phyloP scores from a whole-genome alignment of 2,113 vertebrate genomes.

The Megaceryle maxima region DNA sequence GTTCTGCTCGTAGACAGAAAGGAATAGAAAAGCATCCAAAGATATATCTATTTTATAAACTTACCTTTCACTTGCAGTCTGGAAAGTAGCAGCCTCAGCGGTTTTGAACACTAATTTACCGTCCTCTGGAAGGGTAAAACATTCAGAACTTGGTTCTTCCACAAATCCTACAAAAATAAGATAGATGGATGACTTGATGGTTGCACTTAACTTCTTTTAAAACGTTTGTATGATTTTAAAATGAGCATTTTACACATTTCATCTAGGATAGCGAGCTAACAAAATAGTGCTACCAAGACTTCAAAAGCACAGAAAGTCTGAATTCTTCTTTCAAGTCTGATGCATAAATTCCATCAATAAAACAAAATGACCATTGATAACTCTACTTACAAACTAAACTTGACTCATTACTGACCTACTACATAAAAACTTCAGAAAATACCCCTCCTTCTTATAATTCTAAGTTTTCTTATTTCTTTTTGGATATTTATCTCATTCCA shows the following conservation, averaged over 20 bases:
- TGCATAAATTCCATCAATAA: background rate
- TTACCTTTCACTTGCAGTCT: constrained; percentile 48
- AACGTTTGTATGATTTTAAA: background rate
- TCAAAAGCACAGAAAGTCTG: background rate
- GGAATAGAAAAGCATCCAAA: background rate
- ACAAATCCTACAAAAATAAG: constrained; percentile 16
- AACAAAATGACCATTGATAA: background rate
- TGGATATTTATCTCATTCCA: background rate
- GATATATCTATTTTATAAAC: background rate
- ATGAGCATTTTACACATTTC: background rate
- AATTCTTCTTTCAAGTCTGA: background rate
- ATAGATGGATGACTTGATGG: background rate
- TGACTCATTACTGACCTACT: background rate
- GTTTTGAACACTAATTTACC: background rate
- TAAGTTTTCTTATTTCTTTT: background rate
- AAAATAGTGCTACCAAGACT: background rate
- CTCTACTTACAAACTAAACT: background rate
- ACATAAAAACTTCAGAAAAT: background rate
- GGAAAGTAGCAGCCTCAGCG: background rate
- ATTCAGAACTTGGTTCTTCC: constrained; percentile 1
- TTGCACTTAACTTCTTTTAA: background rate
- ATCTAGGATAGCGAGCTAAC: background rate
- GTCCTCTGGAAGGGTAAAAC: background rate
- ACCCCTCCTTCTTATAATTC: background rate
- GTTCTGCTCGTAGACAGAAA: background rate